A percentile compares a stretch with the other conserved stretches of the same genome.
Evolutionary conservation across 2,888 invertebrate species (phyloP).

Genomic region (Neelides folsomi): DNA sequence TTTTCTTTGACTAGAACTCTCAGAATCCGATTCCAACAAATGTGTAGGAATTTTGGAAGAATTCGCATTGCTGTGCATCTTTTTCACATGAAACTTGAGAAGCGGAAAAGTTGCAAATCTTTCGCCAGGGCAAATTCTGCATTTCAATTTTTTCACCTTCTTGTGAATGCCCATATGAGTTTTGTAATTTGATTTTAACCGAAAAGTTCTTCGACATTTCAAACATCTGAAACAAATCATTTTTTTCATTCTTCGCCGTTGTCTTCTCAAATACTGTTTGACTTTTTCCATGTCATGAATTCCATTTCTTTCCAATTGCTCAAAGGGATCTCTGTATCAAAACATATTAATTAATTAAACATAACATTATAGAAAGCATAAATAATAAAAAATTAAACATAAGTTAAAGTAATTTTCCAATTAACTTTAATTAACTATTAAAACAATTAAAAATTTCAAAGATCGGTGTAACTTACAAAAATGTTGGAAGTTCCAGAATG

Average conservation of each 20-base stretch:
- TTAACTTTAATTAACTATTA: background rate
- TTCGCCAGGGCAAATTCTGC: no score
- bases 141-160: no score
- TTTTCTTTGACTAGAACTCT: no score
- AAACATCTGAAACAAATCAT: slow-evolving; percentile 3
- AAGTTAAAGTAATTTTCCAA: background rate
- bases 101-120: no score
- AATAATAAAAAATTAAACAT: background rate
- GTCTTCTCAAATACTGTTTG: background rate
- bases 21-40: no score
- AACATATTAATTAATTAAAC: background rate
- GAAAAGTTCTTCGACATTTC: background rate
- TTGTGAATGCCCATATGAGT: no score
- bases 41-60: no score
- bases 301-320: slow-evolving; percentile 13
- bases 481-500: slow-evolving; percentile 14
- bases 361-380: no score
- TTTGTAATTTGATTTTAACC: no score
- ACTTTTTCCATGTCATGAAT: background rate
- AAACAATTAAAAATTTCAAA: background rate
- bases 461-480: slow-evolving; percentile 9
- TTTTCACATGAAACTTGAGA: no score
- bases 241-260: background rate
- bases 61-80: no score
- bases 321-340: slow-evolving; percentile 12